Evolutionary conservation across 2,113 vertebrate genomes (phyloP), one percentile per base, ranked within the genome.

Genomic region (Nyctereutes procyonoides): DNA sequence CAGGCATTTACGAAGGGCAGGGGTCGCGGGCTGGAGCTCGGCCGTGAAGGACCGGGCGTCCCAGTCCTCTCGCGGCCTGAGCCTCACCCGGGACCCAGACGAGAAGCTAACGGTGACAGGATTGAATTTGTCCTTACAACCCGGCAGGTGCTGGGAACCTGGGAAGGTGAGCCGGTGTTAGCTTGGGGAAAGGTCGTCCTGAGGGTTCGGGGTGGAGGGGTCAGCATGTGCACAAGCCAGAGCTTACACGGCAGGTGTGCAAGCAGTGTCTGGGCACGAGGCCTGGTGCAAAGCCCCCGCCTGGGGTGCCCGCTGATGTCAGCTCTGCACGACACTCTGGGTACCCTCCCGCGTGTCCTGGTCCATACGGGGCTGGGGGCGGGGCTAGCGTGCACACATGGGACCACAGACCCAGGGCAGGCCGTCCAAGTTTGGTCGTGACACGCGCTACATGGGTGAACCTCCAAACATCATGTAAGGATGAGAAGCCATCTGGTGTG

Each of bases 221-320:
- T 17, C 11, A 4, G 30, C 5, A 0, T 1, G 0, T 2, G 28
- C 30, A 1, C 24, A 0, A n/a, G 80, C 5, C 7, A 2, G 38
- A 65, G 51, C 24, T 43, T 1, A 43, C 71, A 32, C 12, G 35
- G 15, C 62, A 28, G 67, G 88, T 48, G n/a, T 3, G 3, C 30
- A 1, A 10, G 86, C 24, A 26, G 5, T 1, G 7, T 20, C 43
- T 26, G 35, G 51, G 53, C 3, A 4, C 9, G 4, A 67, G 82
- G 15, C 12, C 24, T 35, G 82, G 20, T 17, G 56, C 71, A n/a
- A 6, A 4, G 24, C 32, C 56, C 11, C 30, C 20, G 43, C 43
- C 30, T 3, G 6, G 48, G 28, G 48, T 17, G n/a, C 35, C 35
- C 13, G n/a, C 55, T 15, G 1, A 32, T 0, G 14, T 2, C 12